Evolutionary conservation across 2,113 vertebrate species (phyloP), one percentile per base, ranked within the genome.

Genomic region (Coptodon rendalli): DNA sequence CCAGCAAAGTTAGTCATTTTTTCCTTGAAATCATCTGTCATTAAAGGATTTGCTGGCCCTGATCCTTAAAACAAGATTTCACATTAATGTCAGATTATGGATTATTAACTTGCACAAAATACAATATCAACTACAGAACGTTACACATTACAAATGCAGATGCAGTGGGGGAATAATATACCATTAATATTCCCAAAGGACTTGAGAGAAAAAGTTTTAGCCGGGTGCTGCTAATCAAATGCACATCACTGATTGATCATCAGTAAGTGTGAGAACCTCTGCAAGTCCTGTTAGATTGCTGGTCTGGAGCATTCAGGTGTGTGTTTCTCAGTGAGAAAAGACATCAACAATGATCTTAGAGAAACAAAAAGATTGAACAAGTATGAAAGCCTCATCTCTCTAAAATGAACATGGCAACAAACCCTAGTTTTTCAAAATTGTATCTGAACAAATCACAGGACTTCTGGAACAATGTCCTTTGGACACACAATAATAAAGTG

Each of bases 11-110:
- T 90, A 90, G 92, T 81, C 13, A 89, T 90, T 90, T 96, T 97
- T 68, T 95, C 92, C 61, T 93, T 83, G 82, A 95, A 96, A 89
- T 97, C 96, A 83, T 97, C 95, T 57, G 96, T 93, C 84, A 96
- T 93, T 81, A 97, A 78, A 16, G 90, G 92, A 78, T 96, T 95
- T 92, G 95, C 95, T 80, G 94, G 85, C 31, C 96, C 94, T 29
- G 53, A 94, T 93, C 96, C 97, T 98, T 93, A n/a, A 94, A 94
- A 81, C 4, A 87, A 84, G 4, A 86, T 38, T 11, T 86, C 17
- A 83, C 57, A 66, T 73, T 29, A 57, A 45, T 16, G 22, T 5
- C 16, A 82, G 6, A 82, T n/a, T 68, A 66, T 16, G 73, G 7
- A 56, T 89, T 61, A 80, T 45, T 76, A 43, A 59, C 10, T 45